These are phyloP conservation scores for Hirudinaria manillensis DNA, from an alignment of 2,888 invertebrate species.

Conservation along the genomic window DNA sequence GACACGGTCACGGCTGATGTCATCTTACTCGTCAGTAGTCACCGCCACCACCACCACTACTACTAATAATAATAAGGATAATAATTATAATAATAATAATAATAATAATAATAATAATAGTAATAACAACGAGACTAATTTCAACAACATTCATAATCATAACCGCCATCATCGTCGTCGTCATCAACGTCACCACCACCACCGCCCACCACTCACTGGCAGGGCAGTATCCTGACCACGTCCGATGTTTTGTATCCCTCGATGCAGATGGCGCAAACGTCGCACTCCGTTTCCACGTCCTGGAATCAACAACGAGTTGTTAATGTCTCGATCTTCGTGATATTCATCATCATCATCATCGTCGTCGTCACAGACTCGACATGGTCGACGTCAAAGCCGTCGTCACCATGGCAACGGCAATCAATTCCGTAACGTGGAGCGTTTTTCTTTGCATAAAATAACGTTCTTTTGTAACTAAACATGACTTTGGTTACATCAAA, in stretches of 20 bases:
- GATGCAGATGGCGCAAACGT: slow-evolving; percentile 84
- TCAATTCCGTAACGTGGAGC: too few species aligned
- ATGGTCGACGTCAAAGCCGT: background rate
- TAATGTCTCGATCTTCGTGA: background rate
- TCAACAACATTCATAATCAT: background rate
- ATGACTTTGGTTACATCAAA: too few species aligned
- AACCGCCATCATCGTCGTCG: background rate
- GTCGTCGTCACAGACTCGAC: background rate
- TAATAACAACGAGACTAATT: background rate
- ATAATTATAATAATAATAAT: background rate
- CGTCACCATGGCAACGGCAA: background rate
- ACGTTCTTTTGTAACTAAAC: too few species aligned
- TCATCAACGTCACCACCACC: background rate
- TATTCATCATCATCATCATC: slow-evolving; percentile 8
- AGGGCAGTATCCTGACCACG: slow-evolving; percentile 78
- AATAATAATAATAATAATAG: background rate
- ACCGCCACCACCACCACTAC: background rate
- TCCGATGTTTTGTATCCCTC: slow-evolving; percentile 83
- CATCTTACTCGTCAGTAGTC: too few species aligned
- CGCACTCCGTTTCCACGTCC: slow-evolving; percentile 75
- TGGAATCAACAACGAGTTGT: slow-evolving; percentile 49
- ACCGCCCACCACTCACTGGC: slow-evolving; percentile 65
- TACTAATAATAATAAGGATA: background rate
- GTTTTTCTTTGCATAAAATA: too few species aligned
- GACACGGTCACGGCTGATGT: too few species aligned